Evolutionary conservation across 2,888 invertebrate genomes (phyloP).

Genomic region (Scaeva pyrastri): DNA sequence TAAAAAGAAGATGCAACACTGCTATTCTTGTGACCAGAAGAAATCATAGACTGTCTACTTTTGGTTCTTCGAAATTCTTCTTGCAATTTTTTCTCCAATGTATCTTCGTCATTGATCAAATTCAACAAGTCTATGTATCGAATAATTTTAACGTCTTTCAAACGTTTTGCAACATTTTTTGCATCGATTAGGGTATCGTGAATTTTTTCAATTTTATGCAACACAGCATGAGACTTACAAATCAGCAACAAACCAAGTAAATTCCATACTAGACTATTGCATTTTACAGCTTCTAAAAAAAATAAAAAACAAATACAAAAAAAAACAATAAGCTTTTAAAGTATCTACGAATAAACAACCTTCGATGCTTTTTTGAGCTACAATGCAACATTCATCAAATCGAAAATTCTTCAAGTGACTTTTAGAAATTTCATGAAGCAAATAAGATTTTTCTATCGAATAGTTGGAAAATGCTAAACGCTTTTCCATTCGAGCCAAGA

Average conservation of each 20-base stretch:
- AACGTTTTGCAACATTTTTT: constrained; percentile 76
- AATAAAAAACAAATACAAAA: not conserved
- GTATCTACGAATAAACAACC: constrained; percentile 70
- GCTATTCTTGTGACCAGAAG: constrained; percentile 13
- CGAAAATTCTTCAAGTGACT: constrained; percentile 78
- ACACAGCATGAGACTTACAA: constrained; percentile 80
- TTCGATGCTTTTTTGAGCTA: constrained; percentile 77
- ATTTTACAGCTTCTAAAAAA: constrained; percentile 77
- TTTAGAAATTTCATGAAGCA: constrained; percentile 79
- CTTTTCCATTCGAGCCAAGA: constrained; percentile 77
- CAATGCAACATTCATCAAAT: constrained; percentile 78
- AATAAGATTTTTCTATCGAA: constrained; percentile 79
- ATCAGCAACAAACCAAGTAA: constrained; percentile 79
- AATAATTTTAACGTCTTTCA: constrained; percentile 69
- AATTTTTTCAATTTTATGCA: constrained; percentile 80
- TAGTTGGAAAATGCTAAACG: constrained; percentile 79
- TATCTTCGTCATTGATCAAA: constrained; percentile 15
- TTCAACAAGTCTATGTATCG: constrained; percentile 26
- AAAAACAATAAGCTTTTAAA: too few species aligned
- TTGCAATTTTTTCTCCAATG: constrained; percentile 6
- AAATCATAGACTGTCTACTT: constrained; percentile 37
- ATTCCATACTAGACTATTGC: constrained; percentile 80
- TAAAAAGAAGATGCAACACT: constrained; percentile 18
- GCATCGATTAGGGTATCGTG: constrained; percentile 79
- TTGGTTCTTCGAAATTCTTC: constrained; percentile 39